phyloP scores from a whole-genome alignment of 2,797 vertebrate species.

The Varecia variegata region DNA sequence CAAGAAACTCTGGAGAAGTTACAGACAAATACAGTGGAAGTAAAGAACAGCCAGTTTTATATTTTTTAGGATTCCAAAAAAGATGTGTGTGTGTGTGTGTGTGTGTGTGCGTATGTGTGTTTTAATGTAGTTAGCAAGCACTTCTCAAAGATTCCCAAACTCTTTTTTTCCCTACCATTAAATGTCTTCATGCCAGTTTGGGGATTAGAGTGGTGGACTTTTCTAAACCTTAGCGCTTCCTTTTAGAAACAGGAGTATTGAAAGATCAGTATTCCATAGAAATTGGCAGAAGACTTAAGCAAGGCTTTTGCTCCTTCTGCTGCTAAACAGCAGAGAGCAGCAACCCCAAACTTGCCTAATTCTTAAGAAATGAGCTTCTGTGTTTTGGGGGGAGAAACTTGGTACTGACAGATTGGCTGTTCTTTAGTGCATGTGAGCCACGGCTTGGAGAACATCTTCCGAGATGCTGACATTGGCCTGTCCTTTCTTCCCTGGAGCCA shows the following conservation, averaged over 20 bases:
- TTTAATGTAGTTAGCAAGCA: not conserved
- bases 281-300: not conserved
- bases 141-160: not conserved
- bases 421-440: not conserved
- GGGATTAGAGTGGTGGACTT: not conserved
- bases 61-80: not conserved
- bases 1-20: not conserved
- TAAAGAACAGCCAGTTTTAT: not conserved
- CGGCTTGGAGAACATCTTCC: not conserved
- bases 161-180: accelerated
- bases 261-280: not conserved
- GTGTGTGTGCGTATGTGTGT: not conserved
- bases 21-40: not conserved
- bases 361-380: not conserved
- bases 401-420: accelerated
- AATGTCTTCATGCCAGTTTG: not conserved
- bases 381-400: not conserved
- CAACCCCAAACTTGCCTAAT: not conserved
- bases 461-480: accelerated
- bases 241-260: not conserved
- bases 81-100: not conserved
- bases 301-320: not conserved
- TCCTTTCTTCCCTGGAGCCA: not conserved
- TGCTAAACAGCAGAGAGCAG: not conserved
- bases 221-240: not conserved